These are phyloP conservation scores for Lipotes vexillifer DNA, from an alignment of 2,113 vertebrate genomes.

Conservation along the genomic window DNA sequence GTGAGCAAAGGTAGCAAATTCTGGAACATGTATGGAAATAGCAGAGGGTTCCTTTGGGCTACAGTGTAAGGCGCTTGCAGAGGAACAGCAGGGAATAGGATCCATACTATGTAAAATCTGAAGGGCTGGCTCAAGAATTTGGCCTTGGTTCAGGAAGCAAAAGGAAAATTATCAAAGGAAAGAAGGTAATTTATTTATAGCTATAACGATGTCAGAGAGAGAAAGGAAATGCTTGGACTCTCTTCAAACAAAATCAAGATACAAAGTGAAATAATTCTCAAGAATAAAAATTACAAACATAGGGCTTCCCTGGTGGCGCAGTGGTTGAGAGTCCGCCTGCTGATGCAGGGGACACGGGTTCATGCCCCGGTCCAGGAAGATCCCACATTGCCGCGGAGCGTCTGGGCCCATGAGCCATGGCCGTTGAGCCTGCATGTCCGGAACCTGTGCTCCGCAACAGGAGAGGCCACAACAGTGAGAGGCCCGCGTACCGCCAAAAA, in stretches of 20 bases:
- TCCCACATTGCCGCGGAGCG: too few relatives aligned
- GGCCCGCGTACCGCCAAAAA: too few relatives aligned
- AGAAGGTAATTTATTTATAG: neutral
- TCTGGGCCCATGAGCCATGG: too few relatives aligned
- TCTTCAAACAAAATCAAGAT: conserved; percentile 16
- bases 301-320: too few relatives aligned
- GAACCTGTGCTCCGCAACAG: too few relatives aligned
- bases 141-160: neutral
- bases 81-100: neutral
- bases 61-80: neutral
- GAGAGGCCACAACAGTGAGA: too few relatives aligned
- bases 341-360: too few relatives aligned
- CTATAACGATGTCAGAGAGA: neutral
- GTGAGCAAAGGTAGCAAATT: neutral
- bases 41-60: neutral
- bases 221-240: neutral
- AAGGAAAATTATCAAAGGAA: neutral
- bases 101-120: rapidly evolving
- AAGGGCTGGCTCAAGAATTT: neutral
- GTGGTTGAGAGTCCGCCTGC: too few relatives aligned
- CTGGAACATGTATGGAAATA: neutral
- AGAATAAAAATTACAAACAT: neutral
- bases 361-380: too few relatives aligned
- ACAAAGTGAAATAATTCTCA: neutral
- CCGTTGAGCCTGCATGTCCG: too few relatives aligned